Base-by-base conservation (phyloP, 2,113 vertebrate species). In the Halcyon malimbica region DNA sequence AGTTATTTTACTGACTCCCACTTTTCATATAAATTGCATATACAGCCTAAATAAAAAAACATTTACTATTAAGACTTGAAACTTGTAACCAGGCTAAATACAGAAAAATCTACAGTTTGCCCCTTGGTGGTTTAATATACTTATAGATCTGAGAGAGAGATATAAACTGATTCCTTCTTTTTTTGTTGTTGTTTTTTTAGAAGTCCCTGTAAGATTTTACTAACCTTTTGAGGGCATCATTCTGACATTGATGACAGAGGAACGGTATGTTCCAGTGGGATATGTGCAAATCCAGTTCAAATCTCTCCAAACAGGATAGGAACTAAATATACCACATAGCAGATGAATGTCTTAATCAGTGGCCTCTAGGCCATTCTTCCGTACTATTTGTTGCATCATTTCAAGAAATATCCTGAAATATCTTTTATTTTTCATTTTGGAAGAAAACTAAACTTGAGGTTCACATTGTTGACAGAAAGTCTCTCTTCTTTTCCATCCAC, bases 281-380 rank as follows among this genome's bases (percentile, higher is more conserved):
- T n/a, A 35, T 10, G 17, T 75, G 54, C 33, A 90, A 62, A 73
- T 79, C 41, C 21, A 24, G 13, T 69, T 64, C 48, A 87, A 37
- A 73, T 28, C 8, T 71, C 29, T 75, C 70, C 65, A 76, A 35
- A 15, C 12, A 65, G 44, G 39, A n/a, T 18, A 65, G 62, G 29
- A 64, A 41, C 29, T 7, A 23, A 51, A 37, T 0, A 1, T 41
- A 35, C 42, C 12, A 16, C 4, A 6, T 3, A 41, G n/a, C 35
- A 77, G 33, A 79, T 26, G 4, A 68, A 51, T 18, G 12, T 81
- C 42, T 69, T 31, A 16, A 53, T 17, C 16, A 14, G 19, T 56
- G 56, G 16, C 26, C 39, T 31, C 17, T 21, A 11, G 51, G 33
- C 28, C 35, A 79, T 93, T 48, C 53, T 79, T 82, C 53, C 3